These are phyloP conservation scores for Chelon auratus DNA, from an alignment of 2,797 vertebrate species.

Conservation along the genomic window DNA sequence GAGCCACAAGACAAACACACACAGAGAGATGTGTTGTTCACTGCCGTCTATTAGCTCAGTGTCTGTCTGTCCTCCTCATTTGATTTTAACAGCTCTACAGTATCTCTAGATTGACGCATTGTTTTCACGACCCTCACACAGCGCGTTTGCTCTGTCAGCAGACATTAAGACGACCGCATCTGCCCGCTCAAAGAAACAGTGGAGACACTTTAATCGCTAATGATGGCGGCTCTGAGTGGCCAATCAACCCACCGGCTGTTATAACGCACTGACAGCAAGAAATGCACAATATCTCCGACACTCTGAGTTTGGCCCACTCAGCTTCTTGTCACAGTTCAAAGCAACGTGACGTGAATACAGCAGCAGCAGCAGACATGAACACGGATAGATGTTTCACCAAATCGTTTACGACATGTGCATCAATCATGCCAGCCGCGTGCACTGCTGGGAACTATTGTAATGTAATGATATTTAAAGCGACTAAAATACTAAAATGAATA, in stretches of 20 bases:
- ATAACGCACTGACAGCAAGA: conserved; percentile 1
- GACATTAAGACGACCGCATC: conserved; percentile 19
- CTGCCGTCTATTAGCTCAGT: background rate
- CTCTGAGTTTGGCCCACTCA: background rate
- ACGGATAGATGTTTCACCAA: background rate
- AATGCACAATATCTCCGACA: background rate
- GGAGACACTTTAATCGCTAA: conserved; percentile 9
- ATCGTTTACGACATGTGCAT: background rate
- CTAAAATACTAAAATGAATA: too few relatives aligned
- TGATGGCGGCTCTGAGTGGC: conserved; percentile 32
- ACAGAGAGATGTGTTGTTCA: background rate
- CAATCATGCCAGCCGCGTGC: background rate
- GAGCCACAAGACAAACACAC: background rate
- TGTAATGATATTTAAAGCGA: too few relatives aligned
- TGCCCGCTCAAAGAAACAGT: conserved; percentile 14
- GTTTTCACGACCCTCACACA: background rate
- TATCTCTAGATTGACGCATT: conserved; percentile 4
- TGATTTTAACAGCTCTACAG: conserved; percentile 1
- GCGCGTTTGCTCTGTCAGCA: conserved; percentile 14
- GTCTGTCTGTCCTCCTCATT: conserved; percentile 9
- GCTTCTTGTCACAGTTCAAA: background rate
- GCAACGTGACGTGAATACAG: background rate
- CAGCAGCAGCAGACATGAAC: background rate
- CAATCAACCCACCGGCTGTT: conserved; percentile 42
- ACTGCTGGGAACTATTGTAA: background rate